Base-by-base conservation (phyloP, 2,797 vertebrate species). In the Pseudomugil tenellus region DNA sequence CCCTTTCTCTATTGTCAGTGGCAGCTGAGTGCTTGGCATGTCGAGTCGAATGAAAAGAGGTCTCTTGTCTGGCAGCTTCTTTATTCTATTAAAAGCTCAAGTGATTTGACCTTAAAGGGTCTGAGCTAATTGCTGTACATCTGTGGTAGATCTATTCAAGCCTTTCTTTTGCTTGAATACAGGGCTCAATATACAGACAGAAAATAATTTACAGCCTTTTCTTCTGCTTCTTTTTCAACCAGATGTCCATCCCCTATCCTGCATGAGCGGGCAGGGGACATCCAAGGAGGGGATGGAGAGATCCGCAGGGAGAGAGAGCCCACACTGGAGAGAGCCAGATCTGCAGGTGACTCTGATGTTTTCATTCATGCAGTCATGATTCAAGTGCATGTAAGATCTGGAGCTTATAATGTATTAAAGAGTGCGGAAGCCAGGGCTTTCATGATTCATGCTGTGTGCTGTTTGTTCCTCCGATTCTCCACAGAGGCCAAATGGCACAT, bases 401-500 rank as follows among this genome's bases (percentile, higher is more conserved):
- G 51, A 53, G 25, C 7, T 11, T 53, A 10, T 53, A 29, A 53
- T 53, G 51, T 29, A 53, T 53, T 28, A 3, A 26, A 29, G 51
- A 53, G 26, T 14, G 8, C 28, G 51, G 28, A 29, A 53, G 25
- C 26, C 51, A 29, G 51, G 26, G 51, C 51, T 53, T 53, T 53
- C 51, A 21, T 43, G 39, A 48, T 39, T 34, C 2, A 3, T 26
- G 29, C 11, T 13, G 11, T 37, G 16, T 31, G 1, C 39, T 67
- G 19, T 31, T 8, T 46, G 26, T 57, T 66, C 11, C 48, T 56
- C 3, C 63, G 28, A 71, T 31, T 67, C 48, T 91, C 84, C 66
- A 59, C 94, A 98, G 97, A 98, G 84, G 94, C 95, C 77, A 98
- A 97, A 79, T 98, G 96, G 96, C 96, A 97, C 69, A 92, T 95